Evolutionary conservation across 2,113 vertebrate genomes (phyloP).

Genomic region (Ibidorhyncha struthersii): DNA sequence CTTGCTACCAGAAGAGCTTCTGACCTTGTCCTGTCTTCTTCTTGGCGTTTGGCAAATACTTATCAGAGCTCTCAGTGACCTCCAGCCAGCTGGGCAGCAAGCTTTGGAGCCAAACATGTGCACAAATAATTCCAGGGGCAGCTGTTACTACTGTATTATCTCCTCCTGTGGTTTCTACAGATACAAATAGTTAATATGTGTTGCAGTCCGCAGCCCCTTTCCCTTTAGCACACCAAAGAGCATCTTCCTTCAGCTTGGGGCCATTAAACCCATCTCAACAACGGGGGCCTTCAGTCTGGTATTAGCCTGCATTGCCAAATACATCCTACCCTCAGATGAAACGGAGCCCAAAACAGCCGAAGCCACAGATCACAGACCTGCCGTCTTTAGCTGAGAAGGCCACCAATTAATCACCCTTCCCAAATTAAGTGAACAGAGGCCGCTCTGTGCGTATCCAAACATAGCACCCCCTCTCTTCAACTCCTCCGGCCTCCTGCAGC

Average conservation of each 20-base stretch:
- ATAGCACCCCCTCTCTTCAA: background rate
- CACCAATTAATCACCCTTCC: background rate
- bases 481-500: background rate
- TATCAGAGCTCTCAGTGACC: conserved; percentile 73
- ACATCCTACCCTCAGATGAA: background rate
- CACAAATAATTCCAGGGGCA: conserved; percentile 67
- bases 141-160: conserved; percentile 69
- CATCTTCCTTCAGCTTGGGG: background rate
- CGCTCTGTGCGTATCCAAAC: background rate
- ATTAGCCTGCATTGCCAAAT: background rate
- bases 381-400: background rate
- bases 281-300: background rate
- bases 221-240: background rate
- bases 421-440: background rate
- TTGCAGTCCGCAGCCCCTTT: background rate
- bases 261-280: background rate
- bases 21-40: conserved; percentile 64
- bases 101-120: conserved; percentile 51
- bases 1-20: conserved; percentile 52
- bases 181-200: background rate
- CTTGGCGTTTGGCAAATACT: conserved; percentile 49
- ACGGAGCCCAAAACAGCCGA: accelerated
- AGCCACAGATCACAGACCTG: background rate
- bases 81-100: conserved; percentile 62
- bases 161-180: conserved; percentile 8